These are phyloP conservation scores for Taeniopygia guttata DNA, from an alignment of 2,797 vertebrate genomes.

Conservation along the genomic window DNA sequence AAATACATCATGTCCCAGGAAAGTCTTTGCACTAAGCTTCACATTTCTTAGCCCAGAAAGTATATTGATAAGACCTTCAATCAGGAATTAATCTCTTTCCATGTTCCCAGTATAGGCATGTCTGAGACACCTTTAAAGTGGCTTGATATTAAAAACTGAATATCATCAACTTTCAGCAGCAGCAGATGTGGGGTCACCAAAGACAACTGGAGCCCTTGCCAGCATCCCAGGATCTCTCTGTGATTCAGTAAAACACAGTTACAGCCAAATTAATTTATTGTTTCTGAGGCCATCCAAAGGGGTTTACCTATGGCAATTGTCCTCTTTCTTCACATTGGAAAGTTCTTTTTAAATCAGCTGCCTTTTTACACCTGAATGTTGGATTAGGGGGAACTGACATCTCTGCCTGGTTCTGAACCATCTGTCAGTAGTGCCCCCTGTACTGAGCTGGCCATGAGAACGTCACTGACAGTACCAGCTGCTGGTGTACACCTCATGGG, in stretches of 20 bases:
- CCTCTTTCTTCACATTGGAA: not conserved
- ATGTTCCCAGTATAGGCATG: not conserved
- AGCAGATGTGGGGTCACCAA: not conserved
- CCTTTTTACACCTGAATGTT: not conserved
- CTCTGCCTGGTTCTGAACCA: slow-evolving; percentile 38
- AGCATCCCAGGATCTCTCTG: not conserved
- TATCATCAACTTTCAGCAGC: not conserved
- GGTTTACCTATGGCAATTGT: not conserved
- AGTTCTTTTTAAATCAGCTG: not conserved
- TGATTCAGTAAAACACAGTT: not conserved
- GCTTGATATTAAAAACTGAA: not conserved
- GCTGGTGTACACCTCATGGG: not conserved
- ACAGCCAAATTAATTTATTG: not conserved
- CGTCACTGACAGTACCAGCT: slow-evolving; percentile 60
- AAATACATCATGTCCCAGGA: not conserved
- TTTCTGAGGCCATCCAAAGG: not conserved
- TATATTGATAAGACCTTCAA: not conserved
- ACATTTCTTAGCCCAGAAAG: not conserved
- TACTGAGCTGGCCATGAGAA: slow-evolving; percentile 58
- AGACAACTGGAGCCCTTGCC: not conserved
- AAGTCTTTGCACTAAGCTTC: not conserved
- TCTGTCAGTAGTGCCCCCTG: slow-evolving; percentile 41
- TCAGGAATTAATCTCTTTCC: not conserved
- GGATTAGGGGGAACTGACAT: not conserved
- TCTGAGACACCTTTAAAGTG: not conserved